phyloP scores from a whole-genome alignment of 1,140 invertebrate genomes.

The Tribolium madens region DNA sequence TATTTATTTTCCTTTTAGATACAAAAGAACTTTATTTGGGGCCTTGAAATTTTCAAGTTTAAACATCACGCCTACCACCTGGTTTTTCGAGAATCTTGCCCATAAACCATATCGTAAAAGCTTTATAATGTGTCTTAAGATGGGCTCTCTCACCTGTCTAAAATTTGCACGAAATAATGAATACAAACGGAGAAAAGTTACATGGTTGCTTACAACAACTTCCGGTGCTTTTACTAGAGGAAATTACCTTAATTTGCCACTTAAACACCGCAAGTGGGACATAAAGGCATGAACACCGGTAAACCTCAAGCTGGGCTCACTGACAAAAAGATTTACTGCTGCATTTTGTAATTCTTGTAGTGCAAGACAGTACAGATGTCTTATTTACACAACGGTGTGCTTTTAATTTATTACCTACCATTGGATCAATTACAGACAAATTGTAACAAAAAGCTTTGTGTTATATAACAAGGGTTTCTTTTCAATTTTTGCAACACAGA shows the following conservation, averaged over 20 bases:
- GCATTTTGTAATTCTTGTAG: constrained; percentile 26
- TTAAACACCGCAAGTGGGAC: constrained; percentile 42
- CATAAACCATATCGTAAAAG: constrained; percentile 46
- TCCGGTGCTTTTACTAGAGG: constrained; percentile 46
- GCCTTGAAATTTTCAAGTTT: constrained; percentile 47
- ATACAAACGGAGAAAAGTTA: constrained; percentile 26
- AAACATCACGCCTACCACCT: constrained; percentile 60
- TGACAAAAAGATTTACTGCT: constrained; percentile 45
- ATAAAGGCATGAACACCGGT: constrained; percentile 37
- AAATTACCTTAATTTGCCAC: constrained; percentile 52
- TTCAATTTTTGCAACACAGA: no score
- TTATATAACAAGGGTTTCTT: no score
- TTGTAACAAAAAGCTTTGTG: constrained; percentile 7
- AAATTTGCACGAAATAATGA: constrained; percentile 42
- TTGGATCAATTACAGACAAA: constrained; percentile 15
- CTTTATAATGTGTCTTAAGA: constrained; percentile 50
- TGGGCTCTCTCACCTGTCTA: constrained; percentile 42
- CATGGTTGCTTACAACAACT: constrained; percentile 39
- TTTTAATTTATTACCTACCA: constrained; percentile 16
- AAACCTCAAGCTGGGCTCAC: constrained; percentile 28
- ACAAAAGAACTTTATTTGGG: constrained; percentile 24
- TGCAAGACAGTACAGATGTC: constrained; percentile 50
- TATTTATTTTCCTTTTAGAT: constrained; percentile 29
- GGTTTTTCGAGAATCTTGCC: constrained; percentile 51
- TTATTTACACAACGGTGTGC: constrained; percentile 39